Evolutionary conservation across 2,797 vertebrate species (phyloP).

Genomic region (Notolabrus celidotus): DNA sequence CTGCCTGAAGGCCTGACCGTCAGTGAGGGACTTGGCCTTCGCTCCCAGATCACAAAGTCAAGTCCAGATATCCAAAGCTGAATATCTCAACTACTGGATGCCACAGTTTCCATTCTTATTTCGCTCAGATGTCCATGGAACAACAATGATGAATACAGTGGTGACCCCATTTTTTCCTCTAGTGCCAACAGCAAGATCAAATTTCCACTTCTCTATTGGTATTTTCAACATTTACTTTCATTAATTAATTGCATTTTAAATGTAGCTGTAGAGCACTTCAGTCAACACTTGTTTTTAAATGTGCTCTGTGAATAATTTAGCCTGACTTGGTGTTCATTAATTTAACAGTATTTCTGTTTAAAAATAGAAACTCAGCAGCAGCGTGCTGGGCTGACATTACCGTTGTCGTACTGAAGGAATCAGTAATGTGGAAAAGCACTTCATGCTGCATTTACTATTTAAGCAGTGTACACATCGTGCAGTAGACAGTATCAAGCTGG

Average conservation of each 20-base stretch:
- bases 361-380: slow-evolving; percentile 3
- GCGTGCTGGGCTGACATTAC: background rate
- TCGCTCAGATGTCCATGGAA: background rate
- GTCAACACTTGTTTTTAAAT: slow-evolving; percentile 2
- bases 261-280: background rate
- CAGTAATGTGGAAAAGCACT: background rate
- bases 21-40: slow-evolving; percentile 2
- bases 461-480: background rate
- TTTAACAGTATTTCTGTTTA: background rate
- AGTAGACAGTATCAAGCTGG: background rate
- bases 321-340: slow-evolving; percentile 1
- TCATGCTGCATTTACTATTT: background rate
- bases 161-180: background rate
- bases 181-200: background rate
- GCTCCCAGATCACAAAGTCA: background rate
- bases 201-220: background rate
- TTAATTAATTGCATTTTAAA: background rate
- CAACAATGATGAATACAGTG: background rate
- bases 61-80: background rate
- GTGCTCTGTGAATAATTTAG: background rate
- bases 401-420: background rate
- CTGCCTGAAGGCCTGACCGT: background rate
- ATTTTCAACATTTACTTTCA: background rate
- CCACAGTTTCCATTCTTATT: background rate
- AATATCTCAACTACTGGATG: background rate